These are phyloP conservation scores for Percopsis omiscomaycus DNA, from an alignment of 2,797 vertebrate genomes.

Conservation along the genomic window DNA sequence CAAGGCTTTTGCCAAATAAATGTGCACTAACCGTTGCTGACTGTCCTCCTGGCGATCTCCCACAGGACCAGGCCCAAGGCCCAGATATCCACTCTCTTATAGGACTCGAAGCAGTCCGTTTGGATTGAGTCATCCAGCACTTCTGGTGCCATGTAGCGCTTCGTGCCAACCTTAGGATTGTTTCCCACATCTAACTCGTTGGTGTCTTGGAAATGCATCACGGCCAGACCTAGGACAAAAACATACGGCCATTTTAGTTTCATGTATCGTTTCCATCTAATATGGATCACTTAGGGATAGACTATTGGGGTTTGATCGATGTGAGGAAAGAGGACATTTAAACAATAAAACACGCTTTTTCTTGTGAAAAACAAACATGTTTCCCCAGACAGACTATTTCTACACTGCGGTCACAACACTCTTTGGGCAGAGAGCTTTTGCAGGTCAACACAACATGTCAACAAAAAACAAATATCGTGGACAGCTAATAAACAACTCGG, in stretches of 20 bases:
- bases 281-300: not conserved
- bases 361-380: conserved; percentile 25
- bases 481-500: conserved; percentile 41
- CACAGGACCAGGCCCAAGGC: conserved; percentile 95
- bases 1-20: not conserved
- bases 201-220: conserved; percentile 98
- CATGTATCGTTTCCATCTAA: not conserved
- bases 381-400: conserved; percentile 32
- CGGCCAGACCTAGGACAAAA: conserved; percentile 84
- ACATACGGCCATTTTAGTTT: conserved; percentile 10
- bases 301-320: not conserved
- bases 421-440: conserved; percentile 52
- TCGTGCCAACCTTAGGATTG: conserved; percentile 96
- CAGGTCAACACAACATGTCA: conserved; percentile 45
- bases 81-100: conserved; percentile 96
- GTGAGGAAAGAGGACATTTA: conserved; percentile 6
- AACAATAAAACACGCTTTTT: conserved; percentile 18
- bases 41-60: conserved; percentile 93
- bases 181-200: conserved; percentile 96
- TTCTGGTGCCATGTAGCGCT: conserved; percentile 98
- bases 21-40: conserved; percentile 90
- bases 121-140: conserved; percentile 95
- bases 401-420: conserved; percentile 28
- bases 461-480: conserved; percentile 12
- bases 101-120: conserved; percentile 96